Evolutionary conservation across 2,888 invertebrate species (phyloP), one percentile per base, ranked within the genome.

Genomic region (Drosophila pseudotalamancana): DNA sequence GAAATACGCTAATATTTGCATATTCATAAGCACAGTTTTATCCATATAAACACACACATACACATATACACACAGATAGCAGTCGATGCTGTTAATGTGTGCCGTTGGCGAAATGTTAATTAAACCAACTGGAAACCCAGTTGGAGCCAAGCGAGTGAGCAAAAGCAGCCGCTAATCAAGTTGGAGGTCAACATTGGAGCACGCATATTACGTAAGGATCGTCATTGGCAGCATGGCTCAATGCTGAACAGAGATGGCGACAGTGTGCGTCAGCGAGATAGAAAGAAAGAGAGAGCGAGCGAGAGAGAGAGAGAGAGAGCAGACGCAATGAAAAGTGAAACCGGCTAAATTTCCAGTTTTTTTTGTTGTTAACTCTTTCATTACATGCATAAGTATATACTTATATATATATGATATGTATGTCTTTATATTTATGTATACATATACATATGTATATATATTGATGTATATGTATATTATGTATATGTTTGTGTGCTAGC

Each of bases 101-200:
- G 79, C 72, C 66, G 56, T 27, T 68, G 71, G 72, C 74, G 19
- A 77, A 83, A 74, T 74, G 74, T 69, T 86, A 83, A 88, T 87
- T 83, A 83, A 73, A 62, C 53, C 57, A 64, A 70, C 65, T 65
- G 65, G 69, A 85, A 70, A 66, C 55, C 55, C 50, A 57, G 53
- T 50, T 39, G 54, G 45, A 46, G 83, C 60, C 68, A 48, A 56
- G 64, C 59, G 40, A 53, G 50, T 37, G 45, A 63, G 62, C 50
- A 54, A 60, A 61, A 57, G 71, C 62, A 55, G 72, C 53, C 68
- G 76, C 76, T 76, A 75, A 82, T 87, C 88, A 87, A 82, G 86
- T 87, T 82, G 82, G 82, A 87, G 82, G 88, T 82, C 82, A 82
- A 60, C 67, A 46, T 34, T 53, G 66, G 60, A 60, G 66, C 64